A percentile compares a stretch with the other conserved stretches of the same genome.
Evolutionary conservation across 2,113 vertebrate species (phyloP).

Genomic region (Fukomys damarensis): DNA sequence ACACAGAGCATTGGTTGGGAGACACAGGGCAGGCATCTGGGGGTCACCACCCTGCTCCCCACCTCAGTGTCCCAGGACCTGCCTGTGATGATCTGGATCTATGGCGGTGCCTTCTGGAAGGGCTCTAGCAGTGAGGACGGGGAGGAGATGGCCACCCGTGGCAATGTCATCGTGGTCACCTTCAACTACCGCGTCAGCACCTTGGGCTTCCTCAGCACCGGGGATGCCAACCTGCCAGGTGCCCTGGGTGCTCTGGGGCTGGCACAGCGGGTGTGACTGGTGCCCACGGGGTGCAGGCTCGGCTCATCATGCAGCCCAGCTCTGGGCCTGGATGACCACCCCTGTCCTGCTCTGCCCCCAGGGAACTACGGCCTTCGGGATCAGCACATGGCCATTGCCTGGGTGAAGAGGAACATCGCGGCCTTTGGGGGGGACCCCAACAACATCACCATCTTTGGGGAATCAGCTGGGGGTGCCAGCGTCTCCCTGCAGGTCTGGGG

Average conservation of each 20-base stretch:
- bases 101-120: constrained; percentile 93
- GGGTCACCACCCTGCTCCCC: not conserved
- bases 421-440: constrained; percentile 94
- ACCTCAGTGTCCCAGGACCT: constrained; percentile 90
- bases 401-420: constrained; percentile 96
- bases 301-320: not conserved
- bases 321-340: not conserved
- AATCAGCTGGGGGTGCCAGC: constrained; percentile 92
- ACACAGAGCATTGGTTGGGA: fast-evolving
- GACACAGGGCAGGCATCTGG: fast-evolving
- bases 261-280: fast-evolving
- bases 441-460: constrained; percentile 96
- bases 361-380: constrained; percentile 97
- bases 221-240: constrained; percentile 91
- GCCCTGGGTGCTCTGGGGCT: fast-evolving
- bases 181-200: constrained; percentile 93
- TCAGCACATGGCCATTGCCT: constrained; percentile 95
- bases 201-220: constrained; percentile 96
- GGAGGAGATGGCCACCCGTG: constrained; percentile 91
- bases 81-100: constrained; percentile 96
- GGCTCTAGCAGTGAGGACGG: no score
- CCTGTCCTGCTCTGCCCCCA: constrained; percentile 53
- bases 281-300: not conserved
- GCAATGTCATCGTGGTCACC: constrained; percentile 95
- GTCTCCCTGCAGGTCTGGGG: constrained; percentile 93